Evolutionary conservation across 2,888 invertebrate genomes (phyloP).

Genomic region (Kryphioiulus occultus): DNA sequence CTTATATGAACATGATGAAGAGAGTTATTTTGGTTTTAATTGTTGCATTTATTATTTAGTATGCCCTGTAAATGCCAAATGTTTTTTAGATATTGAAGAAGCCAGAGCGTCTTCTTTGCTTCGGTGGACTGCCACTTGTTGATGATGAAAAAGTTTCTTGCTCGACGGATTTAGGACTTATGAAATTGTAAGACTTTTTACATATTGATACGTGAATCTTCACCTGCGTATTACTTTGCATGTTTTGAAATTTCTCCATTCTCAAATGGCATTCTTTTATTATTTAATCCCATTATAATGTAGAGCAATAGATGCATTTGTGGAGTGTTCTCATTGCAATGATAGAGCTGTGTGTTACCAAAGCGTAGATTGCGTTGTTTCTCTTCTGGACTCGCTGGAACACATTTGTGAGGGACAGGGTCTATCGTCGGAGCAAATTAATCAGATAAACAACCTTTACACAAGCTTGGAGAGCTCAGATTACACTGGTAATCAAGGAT

Average conservation of each 20-base stretch:
- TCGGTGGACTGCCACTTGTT: slow-evolving; percentile 68
- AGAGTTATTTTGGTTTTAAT: too few relatives aligned
- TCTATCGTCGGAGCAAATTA: slow-evolving; percentile 70
- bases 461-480: slow-evolving; percentile 74
- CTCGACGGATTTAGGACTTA: slow-evolving; percentile 59
- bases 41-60: too few relatives aligned
- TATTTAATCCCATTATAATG: slow-evolving; percentile 53
- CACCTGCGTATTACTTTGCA: too few relatives aligned
- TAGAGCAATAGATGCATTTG: slow-evolving; percentile 90
- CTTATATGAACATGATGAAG: too few relatives aligned
- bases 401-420: slow-evolving; percentile 79
- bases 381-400: slow-evolving; percentile 82
- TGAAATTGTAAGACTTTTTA: slow-evolving; percentile 61
- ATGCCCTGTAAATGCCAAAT: neutral
- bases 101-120: slow-evolving; percentile 80
- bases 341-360: slow-evolving; percentile 67
- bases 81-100: slow-evolving; percentile 71
- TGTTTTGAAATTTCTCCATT: too few relatives aligned
- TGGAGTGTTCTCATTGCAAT: slow-evolving; percentile 86
- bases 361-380: slow-evolving; percentile 63
- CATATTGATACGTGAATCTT: too few relatives aligned
- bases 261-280: too few relatives aligned
- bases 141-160: slow-evolving; percentile 64
- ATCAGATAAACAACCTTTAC: slow-evolving; percentile 73
- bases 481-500: slow-evolving; percentile 71